Percentiles rank a stretch among this genome's conserved stretches.
Conservation (phyloP, 23 tunicate genomes). For the Ciona savignyi region DNA sequence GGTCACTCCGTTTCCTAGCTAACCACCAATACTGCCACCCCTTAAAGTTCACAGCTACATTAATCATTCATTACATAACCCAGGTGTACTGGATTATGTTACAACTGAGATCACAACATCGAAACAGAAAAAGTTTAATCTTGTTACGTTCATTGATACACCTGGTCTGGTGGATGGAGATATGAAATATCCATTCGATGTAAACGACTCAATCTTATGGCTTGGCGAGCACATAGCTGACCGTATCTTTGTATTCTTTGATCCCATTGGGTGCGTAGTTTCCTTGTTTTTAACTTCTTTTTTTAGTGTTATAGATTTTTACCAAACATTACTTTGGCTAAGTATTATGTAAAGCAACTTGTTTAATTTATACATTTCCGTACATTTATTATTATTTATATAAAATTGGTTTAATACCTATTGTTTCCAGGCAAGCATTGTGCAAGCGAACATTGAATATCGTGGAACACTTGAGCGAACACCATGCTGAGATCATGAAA, state of each 20-base stretch:
- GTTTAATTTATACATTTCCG: too few species aligned
- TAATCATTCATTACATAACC: not conserved
- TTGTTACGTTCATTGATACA: slow-evolving; percentile 84
- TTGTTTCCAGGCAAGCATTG: slow-evolving; percentile 89
- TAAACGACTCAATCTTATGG: slow-evolving; percentile 84
- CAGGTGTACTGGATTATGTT: slow-evolving; percentile 75
- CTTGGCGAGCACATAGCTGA: slow-evolving; percentile 90
- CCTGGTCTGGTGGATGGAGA: slow-evolving; percentile 98
- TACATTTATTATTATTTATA: too few species aligned
- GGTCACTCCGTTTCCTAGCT: too few species aligned
- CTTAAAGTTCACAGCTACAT: too few species aligned
- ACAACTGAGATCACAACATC: slow-evolving; percentile 75
- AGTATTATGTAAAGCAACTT: too few species aligned
- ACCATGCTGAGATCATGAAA: slow-evolving; percentile 79
- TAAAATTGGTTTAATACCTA: too few species aligned
- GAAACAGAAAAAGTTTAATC: slow-evolving; percentile 70
- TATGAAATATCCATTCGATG: slow-evolving; percentile 98
- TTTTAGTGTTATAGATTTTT: too few species aligned
- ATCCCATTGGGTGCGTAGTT: slow-evolving; percentile 91
- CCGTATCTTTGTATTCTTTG: slow-evolving; percentile 82
- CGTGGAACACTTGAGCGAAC: slow-evolving; percentile 71
- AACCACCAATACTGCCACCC: too few species aligned
- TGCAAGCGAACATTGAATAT: slow-evolving; percentile 92
- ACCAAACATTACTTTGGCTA: too few species aligned
- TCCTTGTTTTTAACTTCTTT: too few species aligned